Evolutionary conservation across 2,888 invertebrate species (phyloP).

Genomic region (Eristalis pertinax): DNA sequence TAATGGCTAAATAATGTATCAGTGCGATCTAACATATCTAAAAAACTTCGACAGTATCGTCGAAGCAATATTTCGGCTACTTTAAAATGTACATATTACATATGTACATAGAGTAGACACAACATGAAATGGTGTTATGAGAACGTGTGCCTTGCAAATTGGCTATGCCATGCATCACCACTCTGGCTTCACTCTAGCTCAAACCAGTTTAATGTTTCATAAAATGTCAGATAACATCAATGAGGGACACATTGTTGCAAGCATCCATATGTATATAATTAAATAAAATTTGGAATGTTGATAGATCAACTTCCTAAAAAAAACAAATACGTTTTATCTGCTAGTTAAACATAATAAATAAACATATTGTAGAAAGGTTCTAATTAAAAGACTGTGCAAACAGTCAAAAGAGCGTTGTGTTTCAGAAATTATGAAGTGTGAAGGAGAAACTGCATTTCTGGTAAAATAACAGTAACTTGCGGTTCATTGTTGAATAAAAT

Average conservation of each 20-base stretch:
- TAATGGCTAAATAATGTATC: neutral
- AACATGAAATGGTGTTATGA: neutral
- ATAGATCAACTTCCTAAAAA: neutral
- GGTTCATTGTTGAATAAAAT: too few relatives aligned
- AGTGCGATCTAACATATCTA: neutral
- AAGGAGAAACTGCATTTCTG: too few relatives aligned
- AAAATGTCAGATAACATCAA: neutral
- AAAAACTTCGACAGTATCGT: neutral
- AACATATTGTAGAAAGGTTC: too few relatives aligned
- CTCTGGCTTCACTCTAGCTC: neutral
- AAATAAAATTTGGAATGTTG: neutral
- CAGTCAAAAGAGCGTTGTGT: too few relatives aligned
- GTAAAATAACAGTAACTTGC: too few relatives aligned
- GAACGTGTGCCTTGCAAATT: neutral
- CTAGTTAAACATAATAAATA: too few relatives aligned
- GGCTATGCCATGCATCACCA: neutral
- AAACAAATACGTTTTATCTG: neutral
- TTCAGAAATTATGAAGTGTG: too few relatives aligned
- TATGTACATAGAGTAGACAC: neutral
- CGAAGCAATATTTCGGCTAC: neutral
- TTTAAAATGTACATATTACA: neutral
- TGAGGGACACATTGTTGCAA: neutral
- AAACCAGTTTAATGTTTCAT: neutral
- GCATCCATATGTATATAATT: neutral
- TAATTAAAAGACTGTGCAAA: too few relatives aligned